Evolutionary conservation across 2,113 vertebrate genomes (phyloP).

Genomic region (Datnioides undecimradiatus): DNA sequence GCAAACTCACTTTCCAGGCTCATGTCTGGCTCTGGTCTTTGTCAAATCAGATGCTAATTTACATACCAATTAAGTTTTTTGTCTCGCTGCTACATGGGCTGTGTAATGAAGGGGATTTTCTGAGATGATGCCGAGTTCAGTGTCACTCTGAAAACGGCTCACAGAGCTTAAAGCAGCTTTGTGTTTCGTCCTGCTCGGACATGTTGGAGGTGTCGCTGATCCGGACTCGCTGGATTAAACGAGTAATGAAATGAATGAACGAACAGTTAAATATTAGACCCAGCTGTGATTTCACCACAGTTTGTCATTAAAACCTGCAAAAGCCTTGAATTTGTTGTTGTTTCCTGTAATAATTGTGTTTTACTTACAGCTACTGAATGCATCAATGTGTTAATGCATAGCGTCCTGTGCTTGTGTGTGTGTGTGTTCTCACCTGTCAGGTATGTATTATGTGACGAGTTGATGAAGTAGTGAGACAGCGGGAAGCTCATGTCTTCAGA

Average conservation of each 20-base stretch:
- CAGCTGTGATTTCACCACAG: background rate
- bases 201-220: background rate
- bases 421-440: conserved; percentile 90
- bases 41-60: background rate
- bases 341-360: background rate
- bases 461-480: conserved; percentile 97
- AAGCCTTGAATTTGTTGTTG: background rate
- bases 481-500: conserved; percentile 99
- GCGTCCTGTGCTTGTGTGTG: background rate
- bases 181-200: background rate
- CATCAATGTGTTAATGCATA: background rate
- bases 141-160: background rate
- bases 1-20: background rate
- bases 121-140: background rate
- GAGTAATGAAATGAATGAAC: background rate
- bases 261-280: background rate
- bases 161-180: background rate
- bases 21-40: too few relatives aligned
- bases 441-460: conserved; percentile 99
- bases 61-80: background rate
- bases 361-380: background rate
- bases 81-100: too few relatives aligned
- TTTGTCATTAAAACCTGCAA: too few relatives aligned
- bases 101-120: background rate
- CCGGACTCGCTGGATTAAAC: too few relatives aligned